A percentile compares a stretch with the other conserved stretches of the same genome.
These are phyloP conservation scores for Willowsia nigromaculata DNA, from an alignment of 2,888 invertebrate genomes.

Conservation along the genomic window DNA sequence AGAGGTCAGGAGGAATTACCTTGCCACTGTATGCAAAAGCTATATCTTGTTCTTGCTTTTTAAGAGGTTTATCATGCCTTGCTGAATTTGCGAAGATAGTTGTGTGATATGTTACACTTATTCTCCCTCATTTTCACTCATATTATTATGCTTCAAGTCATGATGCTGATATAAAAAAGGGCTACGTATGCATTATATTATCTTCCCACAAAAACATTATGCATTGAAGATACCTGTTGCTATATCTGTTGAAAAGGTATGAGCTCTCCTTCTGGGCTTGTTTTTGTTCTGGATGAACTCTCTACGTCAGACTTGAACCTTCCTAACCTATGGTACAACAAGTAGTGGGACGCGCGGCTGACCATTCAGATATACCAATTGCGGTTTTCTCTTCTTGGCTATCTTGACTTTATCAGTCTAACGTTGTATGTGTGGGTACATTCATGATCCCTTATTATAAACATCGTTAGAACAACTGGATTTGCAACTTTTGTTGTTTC, in stretches of 20 bases:
- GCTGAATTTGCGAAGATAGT: too few species aligned
- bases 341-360: slow-evolving; percentile 64
- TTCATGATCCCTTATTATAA: background rate
- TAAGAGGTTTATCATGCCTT: too few species aligned
- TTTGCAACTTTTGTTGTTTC: slow-evolving; percentile 76
- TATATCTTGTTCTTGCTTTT: too few species aligned
- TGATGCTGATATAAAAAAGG: too few species aligned
- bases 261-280: background rate
- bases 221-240: too few species aligned
- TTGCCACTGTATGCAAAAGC: too few species aligned
- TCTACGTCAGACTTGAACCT: slow-evolving; percentile 69
- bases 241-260: background rate
- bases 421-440: background rate
- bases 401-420: background rate
- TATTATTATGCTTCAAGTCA: too few species aligned
- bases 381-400: slow-evolving; percentile 24
- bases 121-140: too few species aligned
- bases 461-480: slow-evolving; percentile 73
- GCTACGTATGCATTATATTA: too few species aligned
- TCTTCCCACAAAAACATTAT: too few species aligned
- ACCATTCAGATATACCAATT: background rate
- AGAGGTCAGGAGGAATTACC: too few species aligned
- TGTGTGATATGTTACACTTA: too few species aligned
- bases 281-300: slow-evolving; percentile 74
- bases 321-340: slow-evolving; percentile 63